These are phyloP conservation scores for Conopomorpha cramerella DNA, from an alignment of 1,140 invertebrate genomes.

Conservation along the genomic window DNA sequence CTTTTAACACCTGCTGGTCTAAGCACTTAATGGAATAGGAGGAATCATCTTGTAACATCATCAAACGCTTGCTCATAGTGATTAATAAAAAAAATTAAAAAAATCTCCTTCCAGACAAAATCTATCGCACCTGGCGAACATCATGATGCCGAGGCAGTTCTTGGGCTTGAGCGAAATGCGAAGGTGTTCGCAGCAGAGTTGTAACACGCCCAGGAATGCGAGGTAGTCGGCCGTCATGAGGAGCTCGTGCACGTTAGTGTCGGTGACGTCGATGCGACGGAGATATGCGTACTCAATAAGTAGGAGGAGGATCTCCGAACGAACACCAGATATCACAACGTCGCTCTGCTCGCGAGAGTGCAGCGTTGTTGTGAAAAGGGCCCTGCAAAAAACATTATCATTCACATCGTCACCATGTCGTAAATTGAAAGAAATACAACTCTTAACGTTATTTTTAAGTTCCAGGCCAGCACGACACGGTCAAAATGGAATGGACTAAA, in stretches of 20 bases:
- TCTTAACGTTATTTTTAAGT: too few species aligned
- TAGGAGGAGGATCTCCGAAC: slow-evolving; percentile 71
- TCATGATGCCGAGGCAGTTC: slow-evolving; percentile 82
- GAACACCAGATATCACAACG: slow-evolving; percentile 76
- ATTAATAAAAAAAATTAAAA: too few species aligned
- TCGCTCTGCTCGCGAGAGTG: slow-evolving; percentile 69
- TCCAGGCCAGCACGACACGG: too few species aligned
- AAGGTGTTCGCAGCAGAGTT: slow-evolving; percentile 78
- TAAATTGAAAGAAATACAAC: not conserved
- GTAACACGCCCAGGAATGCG: slow-evolving; percentile 75
- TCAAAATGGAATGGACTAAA: too few species aligned
- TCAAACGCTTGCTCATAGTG: too few species aligned
- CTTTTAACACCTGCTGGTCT: too few species aligned
- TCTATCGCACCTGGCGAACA: slow-evolving; percentile 74
- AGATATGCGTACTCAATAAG: slow-evolving; percentile 85
- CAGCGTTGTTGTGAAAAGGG: slow-evolving; percentile 82
- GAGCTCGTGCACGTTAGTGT: slow-evolving; percentile 77
- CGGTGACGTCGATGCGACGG: slow-evolving; percentile 69
- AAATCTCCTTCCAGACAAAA: too few species aligned
- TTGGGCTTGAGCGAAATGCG: slow-evolving; percentile 65
- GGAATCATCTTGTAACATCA: too few species aligned
- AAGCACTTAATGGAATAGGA: too few species aligned
- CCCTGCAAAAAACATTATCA: slow-evolving; percentile 54
- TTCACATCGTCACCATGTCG: too few species aligned
- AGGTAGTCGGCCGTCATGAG: slow-evolving; percentile 80